Conservation (phyloP, 2,113 vertebrate genomes). For the Ancistrus triradiatus region DNA sequence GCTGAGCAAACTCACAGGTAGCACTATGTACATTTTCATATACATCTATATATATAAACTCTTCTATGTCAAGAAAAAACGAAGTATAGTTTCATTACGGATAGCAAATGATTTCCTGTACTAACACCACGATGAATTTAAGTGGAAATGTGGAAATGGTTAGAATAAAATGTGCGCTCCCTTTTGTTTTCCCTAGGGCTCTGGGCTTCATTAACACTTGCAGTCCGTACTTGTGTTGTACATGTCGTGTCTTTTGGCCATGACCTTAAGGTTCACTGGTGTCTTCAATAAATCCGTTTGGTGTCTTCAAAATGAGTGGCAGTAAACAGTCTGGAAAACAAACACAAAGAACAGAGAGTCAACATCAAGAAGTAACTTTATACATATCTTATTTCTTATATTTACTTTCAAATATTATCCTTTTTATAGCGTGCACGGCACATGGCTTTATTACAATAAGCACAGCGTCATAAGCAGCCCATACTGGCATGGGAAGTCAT, state of each 20-base stretch:
- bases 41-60: conserved; percentile 41
- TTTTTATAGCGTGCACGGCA: no score
- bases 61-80: conserved; percentile 60
- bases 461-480: not conserved
- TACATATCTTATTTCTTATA: no score
- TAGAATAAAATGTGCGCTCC: conserved; percentile 21
- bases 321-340: conserved; percentile 68
- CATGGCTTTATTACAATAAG: not conserved
- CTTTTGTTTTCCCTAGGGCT: not conserved
- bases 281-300: conserved; percentile 65
- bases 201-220: conserved; percentile 22
- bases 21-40: conserved; percentile 62
- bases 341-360: not conserved
- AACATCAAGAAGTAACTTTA: no score
- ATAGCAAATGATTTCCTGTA: conserved; percentile 49
- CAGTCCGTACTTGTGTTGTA: conserved; percentile 53
- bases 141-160: conserved; percentile 27
- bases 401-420: no score
- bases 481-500: conserved; percentile 56
- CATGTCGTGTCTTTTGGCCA: conserved; percentile 50
- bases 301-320: conserved; percentile 61
- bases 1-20: conserved; percentile 55
- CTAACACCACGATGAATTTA: conserved; percentile 39
- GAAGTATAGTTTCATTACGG: conserved; percentile 41
- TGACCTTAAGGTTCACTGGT: conserved; percentile 63